These are phyloP conservation scores for Patella vulgata DNA, from an alignment of 1,140 invertebrate genomes.

Conservation along the genomic window DNA sequence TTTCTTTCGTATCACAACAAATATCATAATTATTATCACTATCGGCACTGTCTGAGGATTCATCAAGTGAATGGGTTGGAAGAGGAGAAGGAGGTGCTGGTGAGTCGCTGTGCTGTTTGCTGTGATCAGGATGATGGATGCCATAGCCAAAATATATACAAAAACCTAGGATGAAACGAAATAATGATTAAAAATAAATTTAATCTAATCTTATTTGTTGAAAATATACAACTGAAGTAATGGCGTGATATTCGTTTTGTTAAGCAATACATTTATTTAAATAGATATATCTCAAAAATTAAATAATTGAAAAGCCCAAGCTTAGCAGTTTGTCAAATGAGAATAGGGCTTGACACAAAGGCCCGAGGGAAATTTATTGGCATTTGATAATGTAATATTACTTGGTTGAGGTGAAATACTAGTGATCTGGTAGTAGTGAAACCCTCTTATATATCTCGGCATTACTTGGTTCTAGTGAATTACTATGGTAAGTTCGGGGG, in stretches of 20 bases:
- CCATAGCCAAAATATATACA: constrained; percentile 93
- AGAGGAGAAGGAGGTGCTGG: background rate
- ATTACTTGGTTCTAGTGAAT: too few relatives aligned
- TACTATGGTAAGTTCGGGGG: too few relatives aligned
- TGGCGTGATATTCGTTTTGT: background rate
- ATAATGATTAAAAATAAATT: constrained; percentile 5
- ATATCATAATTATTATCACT: background rate
- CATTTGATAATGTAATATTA: too few relatives aligned
- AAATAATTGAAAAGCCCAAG: background rate
- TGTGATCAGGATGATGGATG: constrained; percentile 79
- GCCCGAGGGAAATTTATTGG: too few relatives aligned
- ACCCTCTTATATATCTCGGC: too few relatives aligned
- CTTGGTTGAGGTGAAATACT: too few relatives aligned
- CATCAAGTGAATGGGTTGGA: background rate
- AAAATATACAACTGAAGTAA: background rate
- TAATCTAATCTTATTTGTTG: background rate
- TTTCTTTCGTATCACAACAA: background rate
- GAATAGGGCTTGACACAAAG: too few relatives aligned
- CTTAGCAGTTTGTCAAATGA: background rate
- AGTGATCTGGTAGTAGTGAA: too few relatives aligned
- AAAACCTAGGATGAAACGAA: constrained; percentile 70
- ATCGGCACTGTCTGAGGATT: background rate
- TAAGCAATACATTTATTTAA: background rate
- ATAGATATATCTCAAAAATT: background rate
- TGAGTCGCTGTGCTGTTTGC: background rate